Evolutionary conservation across 2,113 vertebrate genomes (phyloP).

Genomic region (Microcebus tavaratra): DNA sequence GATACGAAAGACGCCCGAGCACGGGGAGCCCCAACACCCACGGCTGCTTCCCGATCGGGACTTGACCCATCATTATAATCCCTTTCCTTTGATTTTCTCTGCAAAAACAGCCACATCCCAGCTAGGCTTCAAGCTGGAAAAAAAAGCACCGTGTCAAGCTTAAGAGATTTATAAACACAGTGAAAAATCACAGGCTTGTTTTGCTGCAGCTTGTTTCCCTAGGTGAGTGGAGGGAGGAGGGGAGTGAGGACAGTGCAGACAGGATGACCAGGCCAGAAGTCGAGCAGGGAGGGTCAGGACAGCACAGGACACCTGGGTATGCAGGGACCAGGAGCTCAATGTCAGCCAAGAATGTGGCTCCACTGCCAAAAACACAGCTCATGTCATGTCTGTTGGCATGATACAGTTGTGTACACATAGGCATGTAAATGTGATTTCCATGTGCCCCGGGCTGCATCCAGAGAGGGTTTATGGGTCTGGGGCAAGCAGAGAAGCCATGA

Average conservation of each 20-base stretch:
- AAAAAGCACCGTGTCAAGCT: conserved; percentile 47
- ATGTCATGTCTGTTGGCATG: not conserved
- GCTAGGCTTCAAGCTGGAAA: conserved; percentile 18
- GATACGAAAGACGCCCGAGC: not conserved
- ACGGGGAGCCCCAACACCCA: not conserved
- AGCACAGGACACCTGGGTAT: conserved; percentile 42
- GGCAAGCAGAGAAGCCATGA: not conserved
- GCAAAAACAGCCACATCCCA: conserved; percentile 59
- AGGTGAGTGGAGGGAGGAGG: not conserved
- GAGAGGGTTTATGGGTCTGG: not conserved
- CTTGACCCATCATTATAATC: conserved; percentile 72
- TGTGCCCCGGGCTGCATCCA: not conserved
- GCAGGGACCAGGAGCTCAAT: not conserved
- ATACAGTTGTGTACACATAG: not conserved
- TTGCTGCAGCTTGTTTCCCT: conserved; percentile 42
- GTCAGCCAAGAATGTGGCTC: not conserved
- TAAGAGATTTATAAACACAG: conserved; percentile 72
- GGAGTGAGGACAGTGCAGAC: not conserved
- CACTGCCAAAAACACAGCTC: not conserved
- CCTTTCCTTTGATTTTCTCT: conserved; percentile 73
- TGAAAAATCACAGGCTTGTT: conserved; percentile 62
- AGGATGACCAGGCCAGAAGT: not conserved
- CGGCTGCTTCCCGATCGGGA: conserved; percentile 28
- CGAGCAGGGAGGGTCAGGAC: not conserved
- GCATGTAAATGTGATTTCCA: not conserved